These are phyloP conservation scores for Sipha flava DNA, from an alignment of 1,140 invertebrate species.

Conservation along the genomic window DNA sequence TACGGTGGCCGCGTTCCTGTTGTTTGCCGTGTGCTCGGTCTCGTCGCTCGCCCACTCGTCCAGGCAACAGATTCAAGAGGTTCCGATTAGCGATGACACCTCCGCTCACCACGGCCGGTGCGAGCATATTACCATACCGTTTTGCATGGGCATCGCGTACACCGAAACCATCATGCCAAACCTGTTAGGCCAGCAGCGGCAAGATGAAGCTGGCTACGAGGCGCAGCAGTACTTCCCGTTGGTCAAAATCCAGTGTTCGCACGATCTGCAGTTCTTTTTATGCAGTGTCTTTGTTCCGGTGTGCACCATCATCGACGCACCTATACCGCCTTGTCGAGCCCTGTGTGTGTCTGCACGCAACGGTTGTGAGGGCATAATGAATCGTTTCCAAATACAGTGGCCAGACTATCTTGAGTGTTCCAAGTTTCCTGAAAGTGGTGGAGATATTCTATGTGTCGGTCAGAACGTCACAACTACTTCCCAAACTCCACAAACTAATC, in stretches of 20 bases:
- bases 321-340: constrained; percentile 85
- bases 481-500: constrained; percentile 41
- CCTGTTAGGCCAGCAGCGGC: constrained; percentile 80
- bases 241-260: constrained; percentile 92
- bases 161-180: constrained; percentile 96
- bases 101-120: constrained; percentile 61
- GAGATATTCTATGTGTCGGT: constrained; percentile 62
- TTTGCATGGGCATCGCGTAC: constrained; percentile 87
- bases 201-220: constrained; percentile 89
- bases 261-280: constrained; percentile 88
- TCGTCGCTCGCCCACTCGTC: neutral
- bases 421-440: constrained; percentile 67
- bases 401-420: constrained; percentile 86
- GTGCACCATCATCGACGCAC: constrained; percentile 82
- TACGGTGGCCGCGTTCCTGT: neutral
- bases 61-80: neutral
- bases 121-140: constrained; percentile 82
- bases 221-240: constrained; percentile 89
- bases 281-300: constrained; percentile 94
- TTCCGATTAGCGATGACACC: neutral
- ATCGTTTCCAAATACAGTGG: constrained; percentile 87
- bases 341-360: constrained; percentile 77
- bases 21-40: neutral
- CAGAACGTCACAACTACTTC: constrained; percentile 50
- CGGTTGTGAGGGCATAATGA: constrained; percentile 88